Percentiles rank a stretch among this genome's conserved stretches.
Conservation (phyloP, 2,888 invertebrate genomes). For the Eupithecia vulgata region DNA sequence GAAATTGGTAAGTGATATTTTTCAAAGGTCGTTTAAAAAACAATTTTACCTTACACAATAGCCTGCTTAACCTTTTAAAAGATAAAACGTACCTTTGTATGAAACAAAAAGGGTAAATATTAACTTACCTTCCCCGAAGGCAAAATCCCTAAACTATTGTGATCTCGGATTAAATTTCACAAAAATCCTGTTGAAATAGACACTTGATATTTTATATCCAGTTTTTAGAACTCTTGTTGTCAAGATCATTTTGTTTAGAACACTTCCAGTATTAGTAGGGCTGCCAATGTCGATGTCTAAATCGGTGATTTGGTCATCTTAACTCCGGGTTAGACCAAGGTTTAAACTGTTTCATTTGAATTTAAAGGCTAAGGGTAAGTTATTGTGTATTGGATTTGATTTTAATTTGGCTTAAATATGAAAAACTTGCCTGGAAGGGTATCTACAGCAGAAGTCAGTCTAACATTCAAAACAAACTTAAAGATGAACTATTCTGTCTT, state of each 20-base stretch:
- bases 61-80: conserved; percentile 1
- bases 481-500: too few relatives aligned
- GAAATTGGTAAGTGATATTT: neutral
- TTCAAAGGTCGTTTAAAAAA: conserved; percentile 1
- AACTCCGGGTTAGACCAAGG: neutral
- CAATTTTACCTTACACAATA: neutral
- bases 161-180: conserved; percentile 2
- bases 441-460: too few relatives aligned
- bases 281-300: neutral
- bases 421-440: neutral
- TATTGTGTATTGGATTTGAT: too few relatives aligned
- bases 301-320: neutral
- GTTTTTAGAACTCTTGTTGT: neutral
- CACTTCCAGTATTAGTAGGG: neutral
- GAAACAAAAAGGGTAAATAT: conserved; percentile 5
- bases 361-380: too few relatives aligned
- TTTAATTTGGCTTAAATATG: neutral
- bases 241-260: neutral
- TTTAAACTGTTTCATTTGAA: neutral
- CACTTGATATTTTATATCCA: neutral
- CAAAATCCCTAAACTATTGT: conserved; percentile 1
- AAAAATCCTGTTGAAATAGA: neutral
- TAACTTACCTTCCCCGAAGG: conserved; percentile 8
- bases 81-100: conserved; percentile 1
- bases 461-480: too few relatives aligned